These are phyloP conservation scores for Andrena flavipes DNA, from an alignment of 2,888 invertebrate genomes.

Conservation along the genomic window DNA sequence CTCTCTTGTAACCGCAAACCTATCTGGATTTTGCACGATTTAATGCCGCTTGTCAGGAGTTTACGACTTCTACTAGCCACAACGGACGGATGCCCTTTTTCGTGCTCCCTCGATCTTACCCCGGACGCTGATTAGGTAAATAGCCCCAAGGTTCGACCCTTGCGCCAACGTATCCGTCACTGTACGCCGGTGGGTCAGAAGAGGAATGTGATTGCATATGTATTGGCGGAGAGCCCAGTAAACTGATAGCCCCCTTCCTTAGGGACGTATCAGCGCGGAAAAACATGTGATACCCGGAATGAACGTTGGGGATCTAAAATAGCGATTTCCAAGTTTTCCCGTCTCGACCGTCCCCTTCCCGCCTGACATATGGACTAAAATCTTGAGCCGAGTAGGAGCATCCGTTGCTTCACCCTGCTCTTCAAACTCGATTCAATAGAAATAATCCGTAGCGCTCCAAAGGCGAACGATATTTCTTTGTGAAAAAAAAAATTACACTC, in stretches of 20 bases:
- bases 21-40: conserved; percentile 71
- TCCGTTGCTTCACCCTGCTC: background rate
- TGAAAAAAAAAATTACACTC: background rate
- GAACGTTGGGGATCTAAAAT: conserved; percentile 18
- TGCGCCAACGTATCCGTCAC: conserved; percentile 61
- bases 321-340: conserved; percentile 36
- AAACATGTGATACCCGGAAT: conserved; percentile 46
- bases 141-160: conserved; percentile 67
- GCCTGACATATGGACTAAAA: conserved; percentile 26
- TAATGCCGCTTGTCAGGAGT: conserved; percentile 68
- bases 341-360: background rate
- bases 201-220: conserved; percentile 57
- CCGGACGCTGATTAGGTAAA: conserved; percentile 76
- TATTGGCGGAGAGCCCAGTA: conserved; percentile 51
- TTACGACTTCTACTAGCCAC: conserved; percentile 66
- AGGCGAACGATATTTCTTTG: background rate
- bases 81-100: conserved; percentile 58
- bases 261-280: conserved; percentile 54
- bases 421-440: background rate
- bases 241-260: conserved; percentile 58
- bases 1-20: conserved; percentile 58
- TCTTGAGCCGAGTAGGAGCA: background rate
- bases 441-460: background rate
- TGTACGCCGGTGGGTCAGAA: conserved; percentile 44
- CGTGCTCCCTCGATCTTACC: conserved; percentile 51